Conservation (phyloP, 1,140 invertebrate species). For the Eupristina koningsbergeri region DNA sequence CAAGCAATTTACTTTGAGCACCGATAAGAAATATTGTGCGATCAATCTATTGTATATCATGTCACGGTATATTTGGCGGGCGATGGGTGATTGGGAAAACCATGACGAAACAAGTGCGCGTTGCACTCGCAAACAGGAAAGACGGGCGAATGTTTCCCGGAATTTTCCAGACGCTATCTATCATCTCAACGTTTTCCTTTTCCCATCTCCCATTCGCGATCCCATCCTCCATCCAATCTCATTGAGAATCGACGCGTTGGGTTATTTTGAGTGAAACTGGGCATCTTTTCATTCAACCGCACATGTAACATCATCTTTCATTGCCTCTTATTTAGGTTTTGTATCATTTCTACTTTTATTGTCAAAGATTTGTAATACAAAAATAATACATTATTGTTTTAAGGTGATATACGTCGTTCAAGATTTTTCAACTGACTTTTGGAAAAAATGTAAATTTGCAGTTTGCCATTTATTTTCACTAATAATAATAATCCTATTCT, state of each 20-base stretch:
- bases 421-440: too few relatives aligned
- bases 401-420: neutral
- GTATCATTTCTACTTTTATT: neutral
- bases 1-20: neutral
- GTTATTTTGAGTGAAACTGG: conserved; percentile 27
- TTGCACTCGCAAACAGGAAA: neutral
- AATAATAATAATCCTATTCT: neutral
- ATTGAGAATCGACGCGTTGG: conserved; percentile 22
- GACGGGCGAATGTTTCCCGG: neutral
- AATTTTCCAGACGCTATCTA: conserved; percentile 37
- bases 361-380: conserved; percentile 29
- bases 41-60: conserved; percentile 37
- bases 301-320: neutral
- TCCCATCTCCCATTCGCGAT: neutral
- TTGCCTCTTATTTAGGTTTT: neutral
- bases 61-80: conserved; percentile 8
- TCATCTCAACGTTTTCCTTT: conserved; percentile 24
- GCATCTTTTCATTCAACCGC: neutral
- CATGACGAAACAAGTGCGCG: neutral
- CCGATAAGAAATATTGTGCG: conserved; percentile 31
- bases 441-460: neutral
- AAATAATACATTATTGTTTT: neutral
- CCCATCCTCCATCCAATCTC: neutral
- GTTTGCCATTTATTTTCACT: neutral
- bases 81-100: neutral